Conservation (phyloP, 1,140 invertebrate genomes). For the Epicauta chinensis region DNA sequence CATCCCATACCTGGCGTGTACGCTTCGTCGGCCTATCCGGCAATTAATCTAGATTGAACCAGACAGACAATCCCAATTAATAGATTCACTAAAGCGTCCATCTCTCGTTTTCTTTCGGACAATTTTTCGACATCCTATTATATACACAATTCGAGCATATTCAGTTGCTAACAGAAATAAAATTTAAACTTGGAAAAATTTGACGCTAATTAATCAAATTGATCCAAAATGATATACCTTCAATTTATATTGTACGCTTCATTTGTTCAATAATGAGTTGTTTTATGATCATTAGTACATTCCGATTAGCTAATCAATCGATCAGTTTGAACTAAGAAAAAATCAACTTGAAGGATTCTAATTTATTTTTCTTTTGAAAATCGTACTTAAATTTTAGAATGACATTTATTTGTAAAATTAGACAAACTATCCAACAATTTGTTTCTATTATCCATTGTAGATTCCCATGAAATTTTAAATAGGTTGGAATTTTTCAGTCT, state of each 20-base stretch:
- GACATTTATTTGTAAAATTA: too few species aligned
- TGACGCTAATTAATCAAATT: constrained; percentile 19
- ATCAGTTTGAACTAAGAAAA: constrained; percentile 22
- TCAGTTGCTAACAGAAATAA: background rate
- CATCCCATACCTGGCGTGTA: constrained; percentile 5
- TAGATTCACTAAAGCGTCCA: constrained; percentile 24
- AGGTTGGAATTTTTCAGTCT: too few species aligned
- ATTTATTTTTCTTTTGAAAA: too few species aligned
- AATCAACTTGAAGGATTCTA: too few species aligned
- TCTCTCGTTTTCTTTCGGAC: constrained; percentile 4
- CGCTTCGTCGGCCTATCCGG: constrained; percentile 24
- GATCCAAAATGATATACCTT: background rate
- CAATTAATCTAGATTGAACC: constrained; percentile 36
- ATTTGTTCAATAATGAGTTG: constrained; percentile 21
- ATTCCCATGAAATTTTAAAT: too few species aligned
- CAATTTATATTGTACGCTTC: constrained; percentile 13
- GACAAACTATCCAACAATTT: too few species aligned
- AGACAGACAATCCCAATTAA: constrained; percentile 33
- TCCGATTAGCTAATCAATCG: constrained; percentile 16
- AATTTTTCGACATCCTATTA: background rate
- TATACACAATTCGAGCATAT: constrained; percentile 15
- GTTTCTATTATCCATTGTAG: too few species aligned
- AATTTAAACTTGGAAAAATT: too few species aligned
- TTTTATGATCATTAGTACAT: constrained; percentile 16
- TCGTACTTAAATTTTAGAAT: too few species aligned